Evolutionary conservation across 2,888 invertebrate species (phyloP).

Genomic region (Leptura quadrifasciata): DNA sequence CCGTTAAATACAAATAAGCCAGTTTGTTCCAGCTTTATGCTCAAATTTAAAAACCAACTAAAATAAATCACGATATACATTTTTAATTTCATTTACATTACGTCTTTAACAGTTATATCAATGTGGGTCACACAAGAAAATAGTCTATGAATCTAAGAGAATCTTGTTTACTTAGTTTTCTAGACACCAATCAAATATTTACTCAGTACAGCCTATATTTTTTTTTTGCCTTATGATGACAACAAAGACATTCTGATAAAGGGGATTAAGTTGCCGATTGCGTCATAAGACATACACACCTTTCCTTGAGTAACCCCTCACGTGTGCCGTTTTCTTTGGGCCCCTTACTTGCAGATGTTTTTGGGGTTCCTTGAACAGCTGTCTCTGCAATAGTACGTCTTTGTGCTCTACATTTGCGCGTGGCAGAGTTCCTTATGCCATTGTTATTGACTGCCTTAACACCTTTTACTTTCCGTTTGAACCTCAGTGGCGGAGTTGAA

Average conservation of each 20-base stretch:
- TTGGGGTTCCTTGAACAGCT: conserved; percentile 31
- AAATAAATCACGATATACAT: too few species aligned
- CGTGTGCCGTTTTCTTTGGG: conserved; percentile 39
- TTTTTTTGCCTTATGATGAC: conserved; percentile 21
- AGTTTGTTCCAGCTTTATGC: too few species aligned
- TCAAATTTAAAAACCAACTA: too few species aligned
- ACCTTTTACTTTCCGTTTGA: conserved; percentile 41
- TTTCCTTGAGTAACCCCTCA: conserved; percentile 40
- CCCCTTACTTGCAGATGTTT: conserved; percentile 35
- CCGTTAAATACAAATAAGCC: too few species aligned
- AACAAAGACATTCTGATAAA: conserved; percentile 29
- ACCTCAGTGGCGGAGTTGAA: background rate
- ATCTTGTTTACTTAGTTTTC: background rate
- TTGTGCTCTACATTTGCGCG: conserved; percentile 45
- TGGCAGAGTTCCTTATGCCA: conserved; percentile 38
- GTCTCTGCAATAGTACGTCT: conserved; percentile 40
- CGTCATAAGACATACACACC: conserved; percentile 42
- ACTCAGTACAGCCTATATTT: background rate
- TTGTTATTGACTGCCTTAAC: conserved; percentile 38
- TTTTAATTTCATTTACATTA: too few species aligned
- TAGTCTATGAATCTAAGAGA: background rate
- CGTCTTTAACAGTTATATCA: background rate
- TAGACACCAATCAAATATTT: conserved; percentile 30
- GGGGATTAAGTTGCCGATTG: conserved; percentile 34
- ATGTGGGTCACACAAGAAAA: background rate